Base-by-base conservation (phyloP, 2,888 invertebrate species). In the Hypomecis punctinalis region DNA sequence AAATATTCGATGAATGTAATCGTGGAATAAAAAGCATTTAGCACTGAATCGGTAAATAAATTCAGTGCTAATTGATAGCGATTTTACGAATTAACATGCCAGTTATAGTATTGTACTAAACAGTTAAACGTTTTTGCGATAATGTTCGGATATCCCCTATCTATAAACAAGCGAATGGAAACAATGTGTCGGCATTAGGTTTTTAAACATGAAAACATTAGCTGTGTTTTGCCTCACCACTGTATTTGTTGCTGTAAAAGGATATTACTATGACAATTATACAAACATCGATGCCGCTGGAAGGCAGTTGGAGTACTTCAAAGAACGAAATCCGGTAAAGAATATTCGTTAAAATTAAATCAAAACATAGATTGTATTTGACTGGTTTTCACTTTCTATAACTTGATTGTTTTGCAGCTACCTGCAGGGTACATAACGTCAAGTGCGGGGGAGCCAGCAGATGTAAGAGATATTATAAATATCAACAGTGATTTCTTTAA, bases 401-500 rank as follows among this genome's bases (percentile, higher is more conserved):
- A 1, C 4, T 48, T 35, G 76, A 77, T 5, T 39, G 13, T 13
- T 35, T 54, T 54, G 7, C 73, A 84, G 84, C 59, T 68, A 68
- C 77, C 82, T 9, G 73, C 79, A 49, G 82, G 80, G 57, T 51
- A 77, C 61, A 72, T 80, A 64, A 96, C 97, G 2, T 96, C 97
- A 8, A 95, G 95, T 60, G 92, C 93, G 82, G 98, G 98, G 57
- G 94, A 94, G 43, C 97, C 98, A 0, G 91, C 97, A 67, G 95
- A 94, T 7, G 91, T 95, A 70, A 96, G 96, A 80, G 94, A 93
- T 60, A 78, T 76, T 23, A 63, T 73, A n/a, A 66, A 77, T 8
- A 61, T 82, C 0, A 85, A 84, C 57, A 73, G 77, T 0, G 80
- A 83, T 57, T 67, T 80, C 51, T 74, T 82, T 23, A 73, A 72